A percentile compares a stretch with the other conserved stretches of the same genome.
Conservation (phyloP, 2,113 vertebrate species). For the Nicator chloris region DNA sequence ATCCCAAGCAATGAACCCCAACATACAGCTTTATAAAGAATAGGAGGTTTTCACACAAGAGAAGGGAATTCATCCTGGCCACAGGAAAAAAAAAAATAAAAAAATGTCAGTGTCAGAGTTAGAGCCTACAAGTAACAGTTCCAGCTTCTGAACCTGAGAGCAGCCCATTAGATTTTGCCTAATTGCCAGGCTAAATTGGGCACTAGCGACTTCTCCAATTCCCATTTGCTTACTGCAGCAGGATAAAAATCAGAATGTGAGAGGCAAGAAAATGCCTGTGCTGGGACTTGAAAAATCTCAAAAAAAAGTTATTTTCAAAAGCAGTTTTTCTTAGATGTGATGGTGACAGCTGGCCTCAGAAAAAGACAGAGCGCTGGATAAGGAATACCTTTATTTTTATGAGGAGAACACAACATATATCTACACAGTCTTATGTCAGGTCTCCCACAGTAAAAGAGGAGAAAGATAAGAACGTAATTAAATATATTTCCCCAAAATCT, state of each 20-base stretch:
- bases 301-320: neutral
- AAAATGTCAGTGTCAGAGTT: neutral
- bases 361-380: neutral
- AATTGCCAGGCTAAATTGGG: slow-evolving; percentile 30
- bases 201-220: slow-evolving; percentile 12
- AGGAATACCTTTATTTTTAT: neutral
- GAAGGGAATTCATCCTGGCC: neutral
- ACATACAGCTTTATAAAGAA: neutral
- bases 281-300: neutral
- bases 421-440: neutral
- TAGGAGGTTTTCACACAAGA: neutral
- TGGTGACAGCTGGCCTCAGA: neutral
- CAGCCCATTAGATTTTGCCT: neutral
- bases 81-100: neutral
- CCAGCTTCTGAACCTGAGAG: neutral
- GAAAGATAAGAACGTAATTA: neutral
- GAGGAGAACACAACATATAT: neutral
- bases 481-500: neutral
- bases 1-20: neutral
- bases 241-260: neutral
- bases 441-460: neutral
- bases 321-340: neutral
- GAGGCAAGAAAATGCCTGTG: neutral
- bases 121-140: neutral
- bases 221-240: slow-evolving; percentile 19